Evolutionary conservation across 1,140 invertebrate species (phyloP).

Genomic region (Musca domestica): DNA sequence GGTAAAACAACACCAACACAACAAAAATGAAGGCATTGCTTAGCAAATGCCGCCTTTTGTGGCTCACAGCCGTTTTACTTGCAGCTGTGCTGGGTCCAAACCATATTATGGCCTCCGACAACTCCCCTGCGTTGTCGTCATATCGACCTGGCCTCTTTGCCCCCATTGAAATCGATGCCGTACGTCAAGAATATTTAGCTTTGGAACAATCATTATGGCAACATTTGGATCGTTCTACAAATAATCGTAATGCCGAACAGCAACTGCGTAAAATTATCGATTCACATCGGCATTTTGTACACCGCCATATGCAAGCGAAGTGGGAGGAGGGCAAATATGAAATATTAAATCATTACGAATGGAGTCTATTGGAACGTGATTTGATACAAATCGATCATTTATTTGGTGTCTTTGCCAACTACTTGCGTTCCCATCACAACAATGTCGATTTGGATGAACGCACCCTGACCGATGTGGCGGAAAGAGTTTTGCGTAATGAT

Average conservation of each 20-base stretch:
- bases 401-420: constrained; percentile 41
- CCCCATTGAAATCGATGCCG: constrained; percentile 54
- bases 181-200: constrained; percentile 59
- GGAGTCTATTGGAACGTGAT: constrained; percentile 43
- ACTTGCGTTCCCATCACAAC: constrained; percentile 28
- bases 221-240: constrained; percentile 39
- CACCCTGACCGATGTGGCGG: constrained; percentile 64
- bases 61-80: neutral
- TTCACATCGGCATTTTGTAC: constrained; percentile 37
- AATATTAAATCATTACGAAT: constrained; percentile 45
- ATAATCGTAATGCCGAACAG: constrained; percentile 35
- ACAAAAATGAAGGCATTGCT: neutral
- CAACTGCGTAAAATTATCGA: constrained; percentile 46
- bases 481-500: constrained; percentile 58
- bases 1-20: no score
- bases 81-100: neutral
- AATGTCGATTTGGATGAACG: constrained; percentile 42
- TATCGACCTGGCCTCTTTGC: neutral
- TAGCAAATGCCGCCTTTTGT: no score
- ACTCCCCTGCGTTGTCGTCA: neutral
- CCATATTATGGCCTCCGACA: no score
- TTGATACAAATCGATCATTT: constrained; percentile 38
- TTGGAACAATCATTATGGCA: constrained; percentile 44
- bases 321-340: constrained; percentile 37
- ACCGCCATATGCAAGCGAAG: constrained; percentile 28